Percentiles rank a stretch among this genome's conserved stretches.
These are phyloP conservation scores for Paratrypauchen microcephalus DNA, from an alignment of 2,797 vertebrate genomes.

Conservation along the genomic window DNA sequence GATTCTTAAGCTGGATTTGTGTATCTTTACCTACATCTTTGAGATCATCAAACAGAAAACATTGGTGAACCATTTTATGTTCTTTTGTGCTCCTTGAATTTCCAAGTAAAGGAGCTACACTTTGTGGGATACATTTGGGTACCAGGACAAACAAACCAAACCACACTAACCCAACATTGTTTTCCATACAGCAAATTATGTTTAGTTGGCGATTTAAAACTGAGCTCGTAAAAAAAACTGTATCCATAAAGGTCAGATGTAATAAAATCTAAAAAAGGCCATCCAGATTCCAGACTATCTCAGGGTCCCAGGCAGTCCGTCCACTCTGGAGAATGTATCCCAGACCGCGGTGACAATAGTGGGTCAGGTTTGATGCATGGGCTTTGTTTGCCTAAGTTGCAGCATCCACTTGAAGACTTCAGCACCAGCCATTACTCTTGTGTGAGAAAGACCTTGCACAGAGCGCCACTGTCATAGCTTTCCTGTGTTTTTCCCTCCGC, in stretches of 20 bases:
- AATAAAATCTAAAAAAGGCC: neutral
- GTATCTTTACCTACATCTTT: too few relatives aligned
- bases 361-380: slow-evolving; percentile 64
- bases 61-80: neutral
- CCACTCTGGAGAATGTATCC: slow-evolving; percentile 21
- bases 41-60: neutral
- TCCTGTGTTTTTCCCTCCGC: slow-evolving; percentile 32
- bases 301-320: slow-evolving; percentile 21
- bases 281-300: neutral
- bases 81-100: neutral
- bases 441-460: slow-evolving; percentile 66
- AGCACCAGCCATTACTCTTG: slow-evolving; percentile 71
- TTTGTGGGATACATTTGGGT: neutral
- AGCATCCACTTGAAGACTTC: slow-evolving; percentile 68
- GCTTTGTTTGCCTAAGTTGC: slow-evolving; percentile 60
- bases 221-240: neutral
- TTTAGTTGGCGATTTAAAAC: neutral
- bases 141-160: neutral
- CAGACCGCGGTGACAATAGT: slow-evolving; percentile 48
- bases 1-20: too few relatives aligned
- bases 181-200: neutral
- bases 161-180: neutral
- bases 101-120: neutral
- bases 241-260: neutral
- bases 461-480: slow-evolving; percentile 32